These are phyloP conservation scores for Acipenser oxyrinchus DNA, from an alignment of 2,797 vertebrate genomes.

Conservation along the genomic window DNA sequence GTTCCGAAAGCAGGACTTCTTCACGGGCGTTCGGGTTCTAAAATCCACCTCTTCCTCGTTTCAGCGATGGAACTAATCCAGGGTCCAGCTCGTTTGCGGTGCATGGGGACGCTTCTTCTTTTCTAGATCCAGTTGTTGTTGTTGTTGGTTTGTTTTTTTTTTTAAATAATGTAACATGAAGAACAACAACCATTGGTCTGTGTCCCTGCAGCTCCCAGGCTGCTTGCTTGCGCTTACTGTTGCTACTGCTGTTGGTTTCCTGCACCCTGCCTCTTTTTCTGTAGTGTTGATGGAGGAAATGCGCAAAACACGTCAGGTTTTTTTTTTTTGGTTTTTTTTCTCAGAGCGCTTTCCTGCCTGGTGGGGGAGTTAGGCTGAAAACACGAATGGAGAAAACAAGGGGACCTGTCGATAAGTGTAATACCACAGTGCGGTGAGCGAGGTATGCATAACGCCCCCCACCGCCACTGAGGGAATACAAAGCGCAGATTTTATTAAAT, in stretches of 20 bases:
- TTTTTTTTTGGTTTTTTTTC: conserved; percentile 23
- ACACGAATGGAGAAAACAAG: too few relatives aligned
- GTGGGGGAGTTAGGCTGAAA: conserved; percentile 29
- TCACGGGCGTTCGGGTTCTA: conserved; percentile 22
- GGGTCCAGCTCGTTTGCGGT: conserved; percentile 44
- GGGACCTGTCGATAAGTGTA: too few relatives aligned
- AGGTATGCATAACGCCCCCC: too few relatives aligned
- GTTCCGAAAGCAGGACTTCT: conserved; percentile 19
- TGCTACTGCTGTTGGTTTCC: conserved; percentile 47
- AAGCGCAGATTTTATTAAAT: too few relatives aligned
- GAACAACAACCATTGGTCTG: too few relatives aligned
- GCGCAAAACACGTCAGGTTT: conserved; percentile 82
- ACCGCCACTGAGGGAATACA: too few relatives aligned
- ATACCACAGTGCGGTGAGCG: too few relatives aligned
- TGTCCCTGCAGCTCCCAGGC: conserved; percentile 33
- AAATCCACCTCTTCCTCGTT: conserved; percentile 38
- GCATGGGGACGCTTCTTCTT: conserved; percentile 56
- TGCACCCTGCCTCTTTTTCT: conserved; percentile 54
- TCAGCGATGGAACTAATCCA: conserved; percentile 47
- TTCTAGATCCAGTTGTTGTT: conserved; percentile 31
- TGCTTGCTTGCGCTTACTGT: conserved; percentile 17
- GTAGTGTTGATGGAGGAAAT: conserved; percentile 81
- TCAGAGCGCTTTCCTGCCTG: conserved; percentile 39
- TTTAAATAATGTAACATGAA: too few relatives aligned
- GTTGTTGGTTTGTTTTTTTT: conserved; percentile 22